Evolutionary conservation across 2,797 vertebrate genomes (phyloP), one percentile per base, ranked within the genome.

Genomic region (Lutjanus argentimaculatus): DNA sequence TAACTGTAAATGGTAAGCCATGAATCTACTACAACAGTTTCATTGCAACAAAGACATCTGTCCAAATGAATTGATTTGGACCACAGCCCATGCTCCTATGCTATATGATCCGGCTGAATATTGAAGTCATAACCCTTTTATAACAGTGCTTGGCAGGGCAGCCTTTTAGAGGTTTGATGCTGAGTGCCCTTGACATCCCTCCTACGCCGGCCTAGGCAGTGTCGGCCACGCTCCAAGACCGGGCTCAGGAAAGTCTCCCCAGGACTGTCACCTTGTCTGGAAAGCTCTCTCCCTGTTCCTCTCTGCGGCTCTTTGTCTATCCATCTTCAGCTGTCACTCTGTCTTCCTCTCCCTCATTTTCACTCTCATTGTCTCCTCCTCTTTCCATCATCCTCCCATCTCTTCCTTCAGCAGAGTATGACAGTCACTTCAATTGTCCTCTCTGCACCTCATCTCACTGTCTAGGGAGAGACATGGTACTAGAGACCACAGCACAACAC

Each of bases 11-110:
- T 62, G 64, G 67, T 4, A 25, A 64, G 86, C 81, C 59, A 82
- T 89, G 89, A 91, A 91, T 87, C 87, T 77, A 83, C 59, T 42
- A 43, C 77, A 82, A 82, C 83, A 78, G 69, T 82, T 88, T 88
- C 78, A 83, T 69, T 82, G 85, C 84, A 79, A 85, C 83, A 80
- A 82, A 87, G 86, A 91, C 77, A 87, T 91, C 84, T 90, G 90
- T 85, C 84, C 84, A 91, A 89, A 88, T 87, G 68, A 92, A 92
- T 85, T 86, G 88, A 92, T 83, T 91, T 92, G 90, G 89, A 89
- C 66, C 17, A 1, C 64, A 21, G 91, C 88, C 89, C 87, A 66
- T 16, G 8, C 58, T 81, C 79, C 79, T 64, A 8, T 8, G 75
- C 84, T 69, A 70, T 84, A 88, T 84, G 85, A 92, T 91, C 84